Evolutionary conservation across 2,113 vertebrate species (phyloP).

Genomic region (Hemicordylus capensis): DNA sequence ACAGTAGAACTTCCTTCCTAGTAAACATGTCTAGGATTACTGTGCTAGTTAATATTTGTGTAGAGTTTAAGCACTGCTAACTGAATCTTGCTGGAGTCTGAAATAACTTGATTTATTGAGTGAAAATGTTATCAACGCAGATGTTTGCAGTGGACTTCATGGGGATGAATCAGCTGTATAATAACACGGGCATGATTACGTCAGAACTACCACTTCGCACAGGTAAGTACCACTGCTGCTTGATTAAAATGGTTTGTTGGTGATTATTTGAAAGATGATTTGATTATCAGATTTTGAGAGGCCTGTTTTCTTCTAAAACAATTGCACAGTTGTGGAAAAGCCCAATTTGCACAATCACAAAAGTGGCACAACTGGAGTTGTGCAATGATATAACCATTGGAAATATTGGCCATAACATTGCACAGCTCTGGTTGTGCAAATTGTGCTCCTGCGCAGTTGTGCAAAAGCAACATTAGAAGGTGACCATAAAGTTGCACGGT

Average conservation of each 20-base stretch:
- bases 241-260: neutral
- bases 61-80: neutral
- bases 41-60: constrained; percentile 11
- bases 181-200: constrained; percentile 72
- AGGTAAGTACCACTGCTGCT: constrained; percentile 59
- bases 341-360: too few species aligned
- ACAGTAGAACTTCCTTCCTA: too few species aligned
- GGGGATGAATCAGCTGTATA: constrained; percentile 73
- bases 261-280: constrained; percentile 35
- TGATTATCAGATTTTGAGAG: constrained; percentile 22
- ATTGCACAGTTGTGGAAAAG: too few species aligned
- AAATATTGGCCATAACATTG: too few species aligned
- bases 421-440: too few species aligned
- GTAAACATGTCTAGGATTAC: neutral
- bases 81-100: constrained; percentile 2
- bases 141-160: constrained; percentile 72
- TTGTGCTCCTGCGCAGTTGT: too few species aligned
- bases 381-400: too few species aligned
- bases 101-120: neutral
- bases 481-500: too few species aligned
- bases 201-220: constrained; percentile 72
- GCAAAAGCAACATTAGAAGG: too few species aligned
- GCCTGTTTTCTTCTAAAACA: neutral
- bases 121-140: constrained; percentile 56
- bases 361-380: too few species aligned